phyloP scores from a whole-genome alignment of 2,113 vertebrate species.

The Anarhynchus alexandrinus region DNA sequence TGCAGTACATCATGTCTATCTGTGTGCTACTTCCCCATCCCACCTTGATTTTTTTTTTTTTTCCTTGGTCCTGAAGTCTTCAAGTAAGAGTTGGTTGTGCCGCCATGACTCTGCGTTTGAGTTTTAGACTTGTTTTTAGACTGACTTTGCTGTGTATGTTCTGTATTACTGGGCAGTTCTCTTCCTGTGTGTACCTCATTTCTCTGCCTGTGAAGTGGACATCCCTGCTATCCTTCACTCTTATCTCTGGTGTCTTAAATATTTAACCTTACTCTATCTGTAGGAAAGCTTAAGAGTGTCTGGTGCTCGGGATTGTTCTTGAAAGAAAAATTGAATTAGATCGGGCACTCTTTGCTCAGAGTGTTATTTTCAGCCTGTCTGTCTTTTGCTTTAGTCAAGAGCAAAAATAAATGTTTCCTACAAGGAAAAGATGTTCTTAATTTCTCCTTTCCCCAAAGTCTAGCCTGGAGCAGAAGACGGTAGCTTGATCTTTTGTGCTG shows the following conservation, averaged over 20 bases:
- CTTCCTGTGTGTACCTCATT: background rate
- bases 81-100: background rate
- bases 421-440: background rate
- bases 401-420: background rate
- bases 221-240: background rate
- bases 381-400: background rate
- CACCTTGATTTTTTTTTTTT: background rate
- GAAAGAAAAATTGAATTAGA: background rate
- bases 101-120: background rate
- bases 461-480: background rate
- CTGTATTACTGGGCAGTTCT: background rate
- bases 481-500: background rate
- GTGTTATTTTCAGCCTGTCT: background rate
- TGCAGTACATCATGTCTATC: background rate
- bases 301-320: background rate
- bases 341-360: background rate
- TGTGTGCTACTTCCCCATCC: background rate
- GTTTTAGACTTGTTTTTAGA: background rate
- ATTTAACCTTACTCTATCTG: background rate
- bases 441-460: background rate
- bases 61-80: background rate
- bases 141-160: background rate
- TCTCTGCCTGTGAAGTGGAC: background rate
- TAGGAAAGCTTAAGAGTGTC: background rate
- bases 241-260: background rate